These are phyloP conservation scores for Benthosema pterotum DNA, from an alignment of 2,797 vertebrate species.

Conservation along the genomic window DNA sequence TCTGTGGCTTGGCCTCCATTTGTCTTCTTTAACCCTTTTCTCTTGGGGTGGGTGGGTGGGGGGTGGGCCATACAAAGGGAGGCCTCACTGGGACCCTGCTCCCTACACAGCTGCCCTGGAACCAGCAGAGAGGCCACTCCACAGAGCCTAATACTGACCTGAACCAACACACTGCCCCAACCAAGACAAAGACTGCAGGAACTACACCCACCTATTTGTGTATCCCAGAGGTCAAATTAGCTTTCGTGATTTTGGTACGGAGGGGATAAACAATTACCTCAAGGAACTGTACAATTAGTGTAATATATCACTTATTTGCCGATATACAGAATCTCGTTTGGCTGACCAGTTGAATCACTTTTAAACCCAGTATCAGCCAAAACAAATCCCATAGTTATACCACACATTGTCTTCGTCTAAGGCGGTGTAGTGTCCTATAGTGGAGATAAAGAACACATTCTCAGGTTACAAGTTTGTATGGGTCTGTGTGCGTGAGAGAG, in stretches of 20 bases:
- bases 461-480: neutral
- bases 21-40: constrained; percentile 81
- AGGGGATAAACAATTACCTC: too few species aligned
- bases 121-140: constrained; percentile 43
- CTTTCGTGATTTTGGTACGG: too few species aligned
- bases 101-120: constrained; percentile 57
- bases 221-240: too few species aligned
- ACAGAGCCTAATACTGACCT: constrained; percentile 34
- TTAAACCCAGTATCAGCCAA: too few species aligned
- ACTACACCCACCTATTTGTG: too few species aligned
- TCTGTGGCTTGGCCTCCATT: constrained; percentile 64
- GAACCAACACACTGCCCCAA: constrained; percentile 20
- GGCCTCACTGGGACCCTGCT: constrained; percentile 53
- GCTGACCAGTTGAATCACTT: too few species aligned
- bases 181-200: too few species aligned
- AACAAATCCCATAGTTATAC: too few species aligned
- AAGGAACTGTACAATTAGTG: too few species aligned
- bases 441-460: constrained; percentile 10
- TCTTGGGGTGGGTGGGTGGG: constrained; percentile 19
- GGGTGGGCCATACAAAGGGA: constrained; percentile 60
- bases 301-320: too few species aligned
- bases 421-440: constrained; percentile 11
- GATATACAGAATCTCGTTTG: too few species aligned
- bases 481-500: constrained; percentile 2
- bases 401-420: too few species aligned